Evolutionary conservation across 2,888 invertebrate species (phyloP), one percentile per base, ranked within the genome.

Genomic region (Orchestes rusci): DNA sequence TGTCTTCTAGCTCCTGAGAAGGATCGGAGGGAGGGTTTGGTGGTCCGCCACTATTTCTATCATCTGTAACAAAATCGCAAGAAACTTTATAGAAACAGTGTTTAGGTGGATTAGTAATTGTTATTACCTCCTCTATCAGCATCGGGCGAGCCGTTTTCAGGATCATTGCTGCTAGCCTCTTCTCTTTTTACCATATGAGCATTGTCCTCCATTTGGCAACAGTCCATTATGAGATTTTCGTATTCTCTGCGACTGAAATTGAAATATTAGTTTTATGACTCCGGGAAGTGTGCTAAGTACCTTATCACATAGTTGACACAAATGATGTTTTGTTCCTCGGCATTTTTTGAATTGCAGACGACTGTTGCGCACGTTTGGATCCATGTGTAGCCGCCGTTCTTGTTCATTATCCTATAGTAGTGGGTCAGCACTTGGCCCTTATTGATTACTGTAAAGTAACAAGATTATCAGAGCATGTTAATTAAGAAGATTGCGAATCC

Each of bases 281-380:
- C n/a, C 7, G 31, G 5, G 12, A 30, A 10, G 12, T 30, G 7
- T 10, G 7, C 31, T 33, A 37, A 66, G 71, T 72, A 93, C 93
- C 92, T 94, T 62, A 96, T 85, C 52, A 96, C 91, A 70, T 95
- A 95, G 72, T 95, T 94, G 61, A 96, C 93, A 65, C 94, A 94
- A 55, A 96, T 93, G 59, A 96, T 92, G 64, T 92, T 95, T 70
- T 95, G 94, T 66, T 96, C 95, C 52, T 96, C 95, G 4, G 90
- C 88, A 63, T 93, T 94, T 71, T 95, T 96, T 39, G 89, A 84
- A 64, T 86, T 93, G 72, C 92, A 94, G 44, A 96, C 89, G 31
- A 95, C 91, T 0, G 95, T 96, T 47, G 95, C 95, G 68, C 95
- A 96, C 1, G 92, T 93, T 70, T 95, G 95, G 61, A 96, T 72